These are phyloP conservation scores for Sinosuthora webbiana DNA, from an alignment of 2,113 vertebrate species.

Conservation along the genomic window DNA sequence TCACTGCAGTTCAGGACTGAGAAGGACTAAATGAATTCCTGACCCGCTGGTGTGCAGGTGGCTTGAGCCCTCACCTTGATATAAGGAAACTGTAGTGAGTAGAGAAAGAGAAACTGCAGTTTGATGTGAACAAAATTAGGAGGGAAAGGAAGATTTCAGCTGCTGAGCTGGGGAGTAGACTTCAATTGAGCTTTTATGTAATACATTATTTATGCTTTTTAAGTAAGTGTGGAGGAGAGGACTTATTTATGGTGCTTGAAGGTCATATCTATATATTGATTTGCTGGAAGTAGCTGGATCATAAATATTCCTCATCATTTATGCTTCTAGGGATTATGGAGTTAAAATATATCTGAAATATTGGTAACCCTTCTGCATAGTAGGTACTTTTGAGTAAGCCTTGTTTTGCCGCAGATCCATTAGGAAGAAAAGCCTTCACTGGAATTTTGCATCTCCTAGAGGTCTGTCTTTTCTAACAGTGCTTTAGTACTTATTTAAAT, in stretches of 20 bases:
- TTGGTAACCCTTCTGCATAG: neutral
- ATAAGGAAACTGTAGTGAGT: neutral
- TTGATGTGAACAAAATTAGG: neutral
- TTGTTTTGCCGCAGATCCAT: neutral
- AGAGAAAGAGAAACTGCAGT: neutral
- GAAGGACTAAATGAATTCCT: neutral
- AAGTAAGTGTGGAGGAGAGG: neutral
- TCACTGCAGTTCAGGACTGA: neutral
- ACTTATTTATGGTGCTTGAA: neutral
- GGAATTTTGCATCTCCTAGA: neutral
- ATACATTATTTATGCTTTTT: neutral
- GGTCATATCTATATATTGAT: neutral
- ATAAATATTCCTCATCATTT: neutral
- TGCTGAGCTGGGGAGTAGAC: neutral
- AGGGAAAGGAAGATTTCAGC: neutral
- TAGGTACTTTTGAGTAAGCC: neutral
- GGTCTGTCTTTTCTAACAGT: neutral
- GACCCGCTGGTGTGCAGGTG: fast-evolving
- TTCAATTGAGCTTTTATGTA: neutral
- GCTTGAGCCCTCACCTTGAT: neutral
- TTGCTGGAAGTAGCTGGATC: neutral
- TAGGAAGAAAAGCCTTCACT: neutral
- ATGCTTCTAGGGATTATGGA: neutral
- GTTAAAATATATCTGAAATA: neutral
- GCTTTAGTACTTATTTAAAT: neutral